Conservation (phyloP, 1,140 invertebrate genomes). For the Lepidurus apus region DNA sequence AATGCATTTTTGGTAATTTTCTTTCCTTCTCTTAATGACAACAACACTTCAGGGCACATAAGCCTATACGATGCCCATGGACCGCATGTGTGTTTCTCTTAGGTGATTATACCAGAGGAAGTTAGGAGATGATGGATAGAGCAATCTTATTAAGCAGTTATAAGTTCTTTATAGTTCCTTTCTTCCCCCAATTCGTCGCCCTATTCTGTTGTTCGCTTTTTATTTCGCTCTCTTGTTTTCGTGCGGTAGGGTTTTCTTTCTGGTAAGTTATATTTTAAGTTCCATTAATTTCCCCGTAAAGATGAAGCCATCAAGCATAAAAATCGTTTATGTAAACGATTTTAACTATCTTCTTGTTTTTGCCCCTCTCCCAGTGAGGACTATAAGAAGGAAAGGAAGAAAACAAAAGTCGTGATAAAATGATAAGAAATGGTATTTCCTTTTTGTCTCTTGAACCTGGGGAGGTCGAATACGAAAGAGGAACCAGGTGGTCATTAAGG, state of each 20-base stretch:
- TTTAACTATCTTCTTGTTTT: not conserved
- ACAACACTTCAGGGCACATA: not conserved
- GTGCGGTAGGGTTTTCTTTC: not conserved
- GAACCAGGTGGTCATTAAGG: constrained; percentile 17
- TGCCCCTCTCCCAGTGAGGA: too few relatives aligned
- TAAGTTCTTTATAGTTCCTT: not conserved
- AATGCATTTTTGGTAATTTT: constrained; percentile 8
- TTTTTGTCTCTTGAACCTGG: not conserved
- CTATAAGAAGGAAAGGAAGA: not conserved
- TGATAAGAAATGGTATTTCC: not conserved
- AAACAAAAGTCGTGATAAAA: not conserved
- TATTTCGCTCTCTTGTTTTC: not conserved
- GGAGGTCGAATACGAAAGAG: not conserved
- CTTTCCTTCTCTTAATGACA: not conserved
- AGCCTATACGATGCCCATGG: not conserved
- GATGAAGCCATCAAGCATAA: not conserved
- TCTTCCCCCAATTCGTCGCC: not conserved
- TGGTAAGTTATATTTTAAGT: not conserved
- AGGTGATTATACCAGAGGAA: not conserved
- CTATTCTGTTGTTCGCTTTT: not conserved
- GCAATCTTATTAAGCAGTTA: not conserved
- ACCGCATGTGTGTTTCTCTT: not conserved
- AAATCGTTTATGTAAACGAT: not conserved
- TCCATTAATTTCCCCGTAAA: not conserved
- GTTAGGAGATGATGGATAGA: not conserved